Evolutionary conservation across 2,888 invertebrate species (phyloP), one percentile per base, ranked within the genome.

Genomic region (Xestia xanthographa): DNA sequence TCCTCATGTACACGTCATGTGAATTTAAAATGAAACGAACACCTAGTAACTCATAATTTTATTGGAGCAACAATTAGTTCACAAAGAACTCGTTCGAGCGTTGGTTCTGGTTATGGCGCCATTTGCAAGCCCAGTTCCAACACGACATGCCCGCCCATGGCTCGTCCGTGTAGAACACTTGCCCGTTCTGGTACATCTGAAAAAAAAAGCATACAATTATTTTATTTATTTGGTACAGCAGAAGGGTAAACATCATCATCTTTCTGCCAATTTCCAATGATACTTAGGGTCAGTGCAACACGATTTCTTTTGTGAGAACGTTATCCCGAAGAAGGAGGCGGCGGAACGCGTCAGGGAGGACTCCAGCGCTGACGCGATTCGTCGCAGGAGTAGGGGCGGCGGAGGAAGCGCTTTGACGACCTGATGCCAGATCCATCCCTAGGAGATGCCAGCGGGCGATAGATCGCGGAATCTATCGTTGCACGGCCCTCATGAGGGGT

Each of bases 121-220:
- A 96, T 75, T 96, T 96, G 92, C 96, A 96, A 0, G 95, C 96
- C 95, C 95, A 95, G 89, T 94, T 94, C 96, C 96, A 96, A 76
- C 96, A 96, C 0, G 96, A 96, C 96, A 96, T 95, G 73, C 96
- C 96, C 0, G 96, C 95, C 96, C 96, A 96, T 11, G 96, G 96
- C 90, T 96, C 96, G 90, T 96, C 96, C 41, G 96, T 96, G 90
- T 96, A 96, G 90, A 96, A 96, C 66, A 95, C 95, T 66, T 96
- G 96, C 0, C 96, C 96, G 83, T 96, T 96, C 83, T 95, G 96
- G 85, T 96, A 96, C 95, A 96, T 96, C 96, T 96, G 92, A 0
- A 77, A 85, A 67, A 66, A 5, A 67, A 66, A 5, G 5, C 1
- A 62, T 62, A 41, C 38, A 22, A 38, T 62, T 22, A 62, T 12